A percentile compares a stretch with the other conserved stretches of the same genome.
Evolutionary conservation across 2,113 vertebrate genomes (phyloP).

Genomic region (Rhineura floridana): DNA sequence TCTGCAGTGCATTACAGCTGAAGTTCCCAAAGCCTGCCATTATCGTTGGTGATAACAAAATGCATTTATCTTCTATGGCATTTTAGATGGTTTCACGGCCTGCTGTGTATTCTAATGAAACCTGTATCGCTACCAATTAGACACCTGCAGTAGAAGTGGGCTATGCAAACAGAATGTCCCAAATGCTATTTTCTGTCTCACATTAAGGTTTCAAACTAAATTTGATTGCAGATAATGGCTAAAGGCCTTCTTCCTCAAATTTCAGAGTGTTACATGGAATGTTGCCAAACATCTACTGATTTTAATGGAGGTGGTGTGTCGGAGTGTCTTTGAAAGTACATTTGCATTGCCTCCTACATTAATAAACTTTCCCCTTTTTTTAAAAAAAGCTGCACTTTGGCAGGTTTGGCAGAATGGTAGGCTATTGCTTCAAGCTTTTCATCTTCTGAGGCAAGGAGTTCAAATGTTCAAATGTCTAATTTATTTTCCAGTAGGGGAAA

Average conservation of each 20-base stretch:
- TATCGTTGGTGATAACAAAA: slow-evolving; percentile 54
- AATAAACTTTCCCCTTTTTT: slow-evolving; percentile 4
- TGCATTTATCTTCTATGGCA: slow-evolving; percentile 45
- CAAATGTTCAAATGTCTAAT: too few species aligned
- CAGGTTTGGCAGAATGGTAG: slow-evolving; percentile 42
- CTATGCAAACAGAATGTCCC: slow-evolving; percentile 54
- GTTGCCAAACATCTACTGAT: slow-evolving; percentile 33
- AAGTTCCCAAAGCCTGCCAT: slow-evolving; percentile 15
- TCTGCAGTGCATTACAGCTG: neutral
- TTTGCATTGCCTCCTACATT: slow-evolving; percentile 30
- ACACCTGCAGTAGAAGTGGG: slow-evolving; percentile 61
- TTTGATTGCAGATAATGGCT: slow-evolving; percentile 53
- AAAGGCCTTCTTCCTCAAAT: slow-evolving; percentile 45
- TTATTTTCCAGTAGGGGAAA: neutral
- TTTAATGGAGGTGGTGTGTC: slow-evolving; percentile 49
- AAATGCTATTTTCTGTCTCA: slow-evolving; percentile 58
- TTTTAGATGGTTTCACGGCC: slow-evolving; percentile 54
- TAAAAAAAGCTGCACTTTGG: neutral
- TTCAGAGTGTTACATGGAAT: slow-evolving; percentile 17
- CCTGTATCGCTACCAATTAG: slow-evolving; percentile 61
- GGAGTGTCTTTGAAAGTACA: slow-evolving; percentile 22
- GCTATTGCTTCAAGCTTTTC: slow-evolving; percentile 58
- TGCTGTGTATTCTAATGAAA: slow-evolving; percentile 65
- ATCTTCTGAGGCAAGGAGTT: slow-evolving; percentile 62
- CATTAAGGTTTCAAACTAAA: slow-evolving; percentile 64